Percentiles rank a stretch among this genome's conserved stretches.
Conservation (phyloP, 2,113 vertebrate species). For the Siniperca chuatsi region DNA sequence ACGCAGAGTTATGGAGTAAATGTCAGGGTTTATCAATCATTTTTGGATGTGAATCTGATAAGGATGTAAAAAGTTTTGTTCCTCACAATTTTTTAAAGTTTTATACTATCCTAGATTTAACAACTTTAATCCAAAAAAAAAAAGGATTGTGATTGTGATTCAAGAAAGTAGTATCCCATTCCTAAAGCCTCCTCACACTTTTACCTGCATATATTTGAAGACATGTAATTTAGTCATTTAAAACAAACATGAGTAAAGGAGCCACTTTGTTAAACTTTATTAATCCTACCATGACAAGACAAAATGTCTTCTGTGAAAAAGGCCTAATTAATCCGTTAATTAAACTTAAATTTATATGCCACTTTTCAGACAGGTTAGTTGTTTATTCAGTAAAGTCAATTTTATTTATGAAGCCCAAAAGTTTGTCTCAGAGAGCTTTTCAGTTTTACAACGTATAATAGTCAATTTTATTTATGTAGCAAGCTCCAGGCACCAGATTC, state of each 20-base stretch:
- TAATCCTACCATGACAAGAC: too few species aligned
- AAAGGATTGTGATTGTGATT: too few species aligned
- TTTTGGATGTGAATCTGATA: constrained; percentile 20
- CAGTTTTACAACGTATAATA: neutral
- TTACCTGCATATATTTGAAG: neutral
- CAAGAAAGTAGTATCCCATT: neutral
- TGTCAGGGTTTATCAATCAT: constrained; percentile 44
- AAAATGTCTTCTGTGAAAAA: too few species aligned
- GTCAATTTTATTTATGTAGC: too few species aligned
- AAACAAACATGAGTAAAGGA: neutral
- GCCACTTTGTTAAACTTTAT: neutral
- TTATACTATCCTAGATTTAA: constrained; percentile 5
- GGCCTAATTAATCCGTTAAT: too few species aligned
- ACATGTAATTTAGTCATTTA: neutral
- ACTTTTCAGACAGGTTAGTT: neutral
- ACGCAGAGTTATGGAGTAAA: constrained; percentile 36
- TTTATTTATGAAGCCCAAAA: neutral
- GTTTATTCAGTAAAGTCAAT: neutral
- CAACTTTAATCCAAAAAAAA: neutral
- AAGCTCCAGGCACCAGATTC: neutral
- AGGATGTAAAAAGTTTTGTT: constrained; percentile 43
- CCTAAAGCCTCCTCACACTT: neutral
- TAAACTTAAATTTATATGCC: too few species aligned
- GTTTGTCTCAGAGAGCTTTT: neutral
- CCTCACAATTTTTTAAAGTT: constrained; percentile 26